Evolutionary conservation across 2,797 vertebrate genomes (phyloP), one percentile per base, ranked within the genome.

Genomic region (Carcharodon carcharias): DNA sequence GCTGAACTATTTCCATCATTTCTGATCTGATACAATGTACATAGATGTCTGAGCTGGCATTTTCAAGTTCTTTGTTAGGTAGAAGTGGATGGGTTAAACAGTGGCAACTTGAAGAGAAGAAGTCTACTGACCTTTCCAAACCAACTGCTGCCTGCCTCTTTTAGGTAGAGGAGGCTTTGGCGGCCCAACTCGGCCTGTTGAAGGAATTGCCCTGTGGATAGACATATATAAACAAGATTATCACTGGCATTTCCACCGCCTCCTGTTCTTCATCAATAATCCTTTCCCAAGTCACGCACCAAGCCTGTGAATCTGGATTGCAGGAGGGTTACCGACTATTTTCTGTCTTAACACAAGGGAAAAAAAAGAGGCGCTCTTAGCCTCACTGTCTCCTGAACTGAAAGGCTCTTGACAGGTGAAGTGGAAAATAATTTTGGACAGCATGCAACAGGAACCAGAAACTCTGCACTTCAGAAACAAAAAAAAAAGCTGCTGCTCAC

Each of bases 141-240:
- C 99, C 99, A 99, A 97, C 99, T 99, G 12, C 98, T 98, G n/a
- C 99, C 99, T 0, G 99, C 99, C 97, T 99, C 99, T 96, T 99
- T 99, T 97, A 99, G 98, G 98, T 99, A 99, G 88, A 99, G 98
- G 65, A 99, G 98, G 97, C 98, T 99, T 97, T 99, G 99, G 96
- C 99, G 98, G 96, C 98, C 97, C 96, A 99, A 97, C 95, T 99
- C 98, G 1, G 98, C 96, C 28, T 98, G 98, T 96, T 98, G 98
- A 97, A 98, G 98, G 96, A 99, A 98, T 96, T 99, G 98, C 96
- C 98, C 99, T 99, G 97, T 96, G 96, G 96, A 73, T 77, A 96
- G 97, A 96, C 87, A 96, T 96, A 9, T 85, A 96, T 23, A 85
- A 85, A 85, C 45, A 73, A 95, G 0, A 87, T 87, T 8, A 11